Evolutionary conservation across 1,140 invertebrate species (phyloP), one percentile per base, ranked within the genome.

Genomic region (Battus philenor): DNA sequence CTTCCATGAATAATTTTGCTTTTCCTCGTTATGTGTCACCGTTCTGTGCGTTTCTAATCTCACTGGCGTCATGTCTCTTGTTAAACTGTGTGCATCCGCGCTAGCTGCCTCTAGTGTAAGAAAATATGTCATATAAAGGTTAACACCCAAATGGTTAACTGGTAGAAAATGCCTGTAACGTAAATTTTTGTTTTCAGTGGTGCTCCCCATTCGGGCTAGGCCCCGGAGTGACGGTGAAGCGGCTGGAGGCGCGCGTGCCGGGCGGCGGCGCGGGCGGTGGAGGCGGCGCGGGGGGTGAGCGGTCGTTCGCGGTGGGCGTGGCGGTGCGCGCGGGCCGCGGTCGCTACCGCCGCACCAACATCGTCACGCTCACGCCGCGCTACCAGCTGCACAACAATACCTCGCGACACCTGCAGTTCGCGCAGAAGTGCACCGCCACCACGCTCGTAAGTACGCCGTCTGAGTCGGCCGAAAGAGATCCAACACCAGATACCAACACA

Each of bases 361-460:
- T 99, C 58, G 93, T 98, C 7, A 98, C 95, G 5, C 89, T 99
- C 49, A 94, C 96, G 2, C 97, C 98, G 17, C 89, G 96, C 57
- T 99, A 94, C 86, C 94, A 97, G 74, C 86, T 99, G 27, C 94
- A 98, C 70, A 99, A 99, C 84, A 91, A 93, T 72, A 97, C 95
- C 4, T 90, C 90, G 0, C 91, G 88, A 62, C 91, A 90, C 29
- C 85, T 99, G 45, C 92, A 97, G 61, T 93, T 99, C 68, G 91
- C 95, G 30, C 98, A 99, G 81, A 91, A 91, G 60, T 94, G 90
- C 70, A 92, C 91, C 50, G 91, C 92, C 0, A 90, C 90, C 0
- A 87, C 84, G 13, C 71, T 87, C 44, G 87, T 89, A 43, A 76
- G 85, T 74, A 26, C 4, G 7, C 2, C 10, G n/a, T n/a, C n/a